Percentiles rank a stretch among this genome's conserved stretches.
phyloP scores from a whole-genome alignment of 2,797 vertebrate genomes.

The Ispidina picta region DNA sequence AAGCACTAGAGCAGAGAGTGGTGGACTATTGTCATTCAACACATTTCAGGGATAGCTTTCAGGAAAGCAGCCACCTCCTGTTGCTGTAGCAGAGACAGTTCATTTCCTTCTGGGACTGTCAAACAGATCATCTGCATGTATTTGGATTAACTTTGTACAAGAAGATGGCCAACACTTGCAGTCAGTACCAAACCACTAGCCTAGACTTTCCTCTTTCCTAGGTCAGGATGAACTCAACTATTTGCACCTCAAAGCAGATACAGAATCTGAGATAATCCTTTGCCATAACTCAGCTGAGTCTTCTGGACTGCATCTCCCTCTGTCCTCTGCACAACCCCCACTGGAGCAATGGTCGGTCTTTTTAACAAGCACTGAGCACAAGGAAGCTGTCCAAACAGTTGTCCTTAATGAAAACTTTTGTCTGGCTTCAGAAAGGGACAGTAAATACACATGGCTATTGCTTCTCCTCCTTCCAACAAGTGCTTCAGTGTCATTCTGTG shows the following conservation, averaged over 20 bases:
- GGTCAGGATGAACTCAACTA: not conserved
- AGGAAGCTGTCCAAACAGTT: not conserved
- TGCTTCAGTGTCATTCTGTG: not conserved
- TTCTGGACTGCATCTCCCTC: not conserved
- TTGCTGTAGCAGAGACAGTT: not conserved
- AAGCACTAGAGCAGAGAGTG: not conserved
- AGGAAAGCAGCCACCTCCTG: not conserved
- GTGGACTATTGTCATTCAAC: not conserved
- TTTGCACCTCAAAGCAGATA: not conserved
- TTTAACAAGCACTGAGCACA: not conserved
- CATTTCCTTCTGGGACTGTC: not conserved
- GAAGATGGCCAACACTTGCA: rapidly evolving
- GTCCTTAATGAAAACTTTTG: not conserved
- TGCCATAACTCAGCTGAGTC: not conserved
- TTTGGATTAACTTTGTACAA: not conserved
- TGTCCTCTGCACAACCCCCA: not conserved
- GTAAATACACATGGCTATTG: not conserved
- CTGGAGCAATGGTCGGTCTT: not conserved
- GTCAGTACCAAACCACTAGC: not conserved
- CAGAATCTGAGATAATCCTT: not conserved
- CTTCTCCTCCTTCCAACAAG: not conserved
- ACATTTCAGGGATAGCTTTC: not conserved
- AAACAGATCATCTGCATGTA: too few relatives aligned
- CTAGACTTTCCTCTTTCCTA: not conserved
- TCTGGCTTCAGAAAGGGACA: not conserved